These are phyloP conservation scores for Anthrax anthrax DNA, from an alignment of 2,888 invertebrate species.

Conservation along the genomic window DNA sequence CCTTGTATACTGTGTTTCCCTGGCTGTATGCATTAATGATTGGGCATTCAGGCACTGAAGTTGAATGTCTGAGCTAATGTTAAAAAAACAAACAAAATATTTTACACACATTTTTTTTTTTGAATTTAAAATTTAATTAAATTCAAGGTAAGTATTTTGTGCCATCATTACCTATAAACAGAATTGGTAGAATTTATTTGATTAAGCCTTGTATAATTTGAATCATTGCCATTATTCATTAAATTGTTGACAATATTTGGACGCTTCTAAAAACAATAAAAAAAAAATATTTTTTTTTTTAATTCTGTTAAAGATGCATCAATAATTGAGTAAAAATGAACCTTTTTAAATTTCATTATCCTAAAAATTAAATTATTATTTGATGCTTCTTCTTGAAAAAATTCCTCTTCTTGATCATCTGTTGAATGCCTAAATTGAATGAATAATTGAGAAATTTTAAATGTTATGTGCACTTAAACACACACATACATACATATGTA, in stretches of 20 bases:
- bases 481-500: no score
- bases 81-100: neutral
- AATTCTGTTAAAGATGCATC: no score
- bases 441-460: no score
- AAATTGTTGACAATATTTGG: conserved; percentile 29
- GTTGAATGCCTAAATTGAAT: conserved; percentile 19
- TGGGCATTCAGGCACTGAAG: conserved; percentile 45
- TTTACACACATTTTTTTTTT: no score
- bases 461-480: no score
- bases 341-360: conserved; percentile 25
- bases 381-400: conserved; percentile 20
- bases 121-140: conserved; percentile 14
- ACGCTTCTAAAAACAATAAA: conserved; percentile 17
- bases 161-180: conserved; percentile 4
- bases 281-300: neutral
- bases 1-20: conserved; percentile 20
- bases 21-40: conserved; percentile 33
- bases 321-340: conserved; percentile 4
- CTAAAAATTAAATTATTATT: conserved; percentile 20
- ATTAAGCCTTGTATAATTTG: conserved; percentile 26
- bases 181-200: conserved; percentile 5
- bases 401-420: conserved; percentile 26
- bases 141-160: no score
- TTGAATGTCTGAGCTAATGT: conserved; percentile 37
- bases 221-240: conserved; percentile 25